phyloP scores from a whole-genome alignment of 1,140 invertebrate species.

The Drosophila azteca region DNA sequence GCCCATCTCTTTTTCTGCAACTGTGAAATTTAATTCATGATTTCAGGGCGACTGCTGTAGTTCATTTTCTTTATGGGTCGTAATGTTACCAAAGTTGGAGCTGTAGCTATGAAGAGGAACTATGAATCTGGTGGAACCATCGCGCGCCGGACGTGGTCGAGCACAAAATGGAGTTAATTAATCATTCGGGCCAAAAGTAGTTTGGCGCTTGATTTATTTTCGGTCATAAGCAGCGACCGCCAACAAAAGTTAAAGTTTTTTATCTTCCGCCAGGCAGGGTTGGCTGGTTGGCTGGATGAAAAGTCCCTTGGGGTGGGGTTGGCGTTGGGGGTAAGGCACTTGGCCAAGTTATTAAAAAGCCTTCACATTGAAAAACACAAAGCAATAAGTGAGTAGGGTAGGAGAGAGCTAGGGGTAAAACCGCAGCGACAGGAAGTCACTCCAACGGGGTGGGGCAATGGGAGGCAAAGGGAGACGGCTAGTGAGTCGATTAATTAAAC shows the following conservation, averaged over 20 bases:
- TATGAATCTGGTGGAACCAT: neutral
- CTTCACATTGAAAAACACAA: constrained; percentile 33
- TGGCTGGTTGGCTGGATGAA: constrained; percentile 11
- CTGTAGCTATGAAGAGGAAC: neutral
- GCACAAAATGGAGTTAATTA: constrained; percentile 79
- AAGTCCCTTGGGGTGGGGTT: neutral
- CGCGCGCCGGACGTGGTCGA: constrained; percentile 41
- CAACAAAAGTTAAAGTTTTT: constrained; percentile 72
- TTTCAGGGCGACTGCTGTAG: too few species aligned
- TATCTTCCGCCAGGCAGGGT: constrained; percentile 35
- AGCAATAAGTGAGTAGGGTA: neutral
- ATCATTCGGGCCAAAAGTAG: constrained; percentile 72
- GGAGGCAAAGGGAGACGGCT: neutral
- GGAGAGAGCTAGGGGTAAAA: constrained; percentile 9
- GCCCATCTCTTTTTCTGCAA: too few species aligned
- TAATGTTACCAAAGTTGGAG: neutral
- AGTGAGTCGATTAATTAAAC: constrained; percentile 77
- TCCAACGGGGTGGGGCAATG: neutral
- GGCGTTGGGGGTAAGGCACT: neutral
- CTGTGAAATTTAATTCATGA: too few species aligned
- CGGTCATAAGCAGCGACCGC: constrained; percentile 50
- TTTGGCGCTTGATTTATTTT: constrained; percentile 78
- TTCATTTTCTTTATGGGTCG: too few species aligned
- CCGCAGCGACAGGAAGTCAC: constrained; percentile 42
- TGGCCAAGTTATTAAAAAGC: constrained; percentile 64